Evolutionary conservation across 2,797 vertebrate genomes (phyloP).

Genomic region (Allochrocebus solatus): DNA sequence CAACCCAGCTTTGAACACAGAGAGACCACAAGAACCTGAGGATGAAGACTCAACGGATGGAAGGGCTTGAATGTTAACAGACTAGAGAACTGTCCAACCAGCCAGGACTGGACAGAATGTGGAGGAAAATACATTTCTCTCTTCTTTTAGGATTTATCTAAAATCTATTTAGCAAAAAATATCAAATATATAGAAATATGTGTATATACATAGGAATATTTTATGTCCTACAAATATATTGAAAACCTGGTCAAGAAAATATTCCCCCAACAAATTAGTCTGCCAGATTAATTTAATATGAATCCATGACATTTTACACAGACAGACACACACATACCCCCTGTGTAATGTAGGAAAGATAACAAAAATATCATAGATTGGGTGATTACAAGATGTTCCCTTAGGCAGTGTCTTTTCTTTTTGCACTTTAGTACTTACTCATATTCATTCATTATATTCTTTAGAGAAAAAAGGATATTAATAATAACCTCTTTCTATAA

Average conservation of each 20-base stretch:
- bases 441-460: not conserved
- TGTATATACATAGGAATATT: not conserved
- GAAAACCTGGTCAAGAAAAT: not conserved
- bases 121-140: not conserved
- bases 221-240: not conserved
- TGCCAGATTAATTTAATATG: not conserved
- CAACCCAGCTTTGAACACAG: not conserved
- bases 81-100: not conserved
- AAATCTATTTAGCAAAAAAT: not conserved
- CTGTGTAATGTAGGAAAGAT: not conserved
- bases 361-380: not conserved
- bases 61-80: not conserved
- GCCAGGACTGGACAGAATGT: not conserved
- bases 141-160: not conserved
- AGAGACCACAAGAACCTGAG: too few relatives aligned
- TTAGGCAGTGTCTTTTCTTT: not conserved
- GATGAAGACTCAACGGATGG: not conserved
- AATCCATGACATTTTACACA: not conserved
- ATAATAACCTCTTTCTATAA: not conserved
- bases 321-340: not conserved
- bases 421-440: not conserved
- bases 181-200: not conserved
- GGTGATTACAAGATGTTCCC: not conserved
- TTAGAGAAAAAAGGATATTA: not conserved
- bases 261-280: not conserved